phyloP scores from a whole-genome alignment of 2,797 vertebrate genomes.

The Molossus alvarezi region DNA sequence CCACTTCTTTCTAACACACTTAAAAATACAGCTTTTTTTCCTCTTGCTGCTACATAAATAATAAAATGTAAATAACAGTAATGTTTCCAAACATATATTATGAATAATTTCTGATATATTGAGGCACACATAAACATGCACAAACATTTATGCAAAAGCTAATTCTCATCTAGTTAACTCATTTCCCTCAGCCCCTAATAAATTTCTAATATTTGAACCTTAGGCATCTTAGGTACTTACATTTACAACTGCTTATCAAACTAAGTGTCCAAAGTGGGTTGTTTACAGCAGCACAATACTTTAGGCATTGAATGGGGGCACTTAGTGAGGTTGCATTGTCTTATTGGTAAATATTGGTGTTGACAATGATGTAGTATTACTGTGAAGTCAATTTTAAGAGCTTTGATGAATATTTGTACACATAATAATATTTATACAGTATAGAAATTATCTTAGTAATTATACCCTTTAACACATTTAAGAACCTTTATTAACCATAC shows the following conservation, averaged over 20 bases:
- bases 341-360: constrained; percentile 18
- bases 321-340: background rate
- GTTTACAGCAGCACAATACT: background rate
- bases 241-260: constrained; percentile 28
- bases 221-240: background rate
- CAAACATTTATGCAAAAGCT: background rate
- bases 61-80: constrained; percentile 45
- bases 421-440: background rate
- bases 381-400: background rate
- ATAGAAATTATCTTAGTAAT: constrained; percentile 60
- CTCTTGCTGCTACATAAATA: background rate
- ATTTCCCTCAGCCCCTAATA: background rate
- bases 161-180: background rate
- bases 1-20: background rate
- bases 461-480: constrained; percentile 1
- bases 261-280: background rate
- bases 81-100: background rate
- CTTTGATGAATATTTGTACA: constrained; percentile 1
- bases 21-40: background rate
- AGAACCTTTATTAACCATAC: background rate
- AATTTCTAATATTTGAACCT: constrained; percentile 14
- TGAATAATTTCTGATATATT: constrained; percentile 26
- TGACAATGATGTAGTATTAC: background rate
- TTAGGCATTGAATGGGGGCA: background rate
- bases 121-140: background rate